phyloP scores from a whole-genome alignment of 2,888 invertebrate species.

The Carterocephalus palaemon region DNA sequence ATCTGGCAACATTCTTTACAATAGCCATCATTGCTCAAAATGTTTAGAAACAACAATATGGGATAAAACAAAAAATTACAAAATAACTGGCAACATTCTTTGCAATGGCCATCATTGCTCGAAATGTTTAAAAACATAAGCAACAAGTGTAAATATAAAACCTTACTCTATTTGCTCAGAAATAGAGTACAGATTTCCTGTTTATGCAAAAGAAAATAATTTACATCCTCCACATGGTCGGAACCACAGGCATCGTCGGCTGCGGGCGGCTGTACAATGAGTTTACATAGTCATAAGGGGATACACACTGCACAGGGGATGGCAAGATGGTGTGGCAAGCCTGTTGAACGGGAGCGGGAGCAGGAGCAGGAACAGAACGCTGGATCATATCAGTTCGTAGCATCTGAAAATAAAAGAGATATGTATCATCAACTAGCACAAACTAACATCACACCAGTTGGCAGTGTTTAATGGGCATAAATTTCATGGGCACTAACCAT shows the following conservation, averaged over 20 bases:
- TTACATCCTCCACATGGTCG: constrained; percentile 49
- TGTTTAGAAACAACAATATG: too few relatives aligned
- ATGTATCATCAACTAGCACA: too few relatives aligned
- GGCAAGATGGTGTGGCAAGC: constrained; percentile 37
- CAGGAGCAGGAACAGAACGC: constrained; percentile 37
- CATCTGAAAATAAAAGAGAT: constrained; percentile 46
- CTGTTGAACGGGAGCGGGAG: constrained; percentile 37
- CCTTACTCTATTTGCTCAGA: constrained; percentile 33
- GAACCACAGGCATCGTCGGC: constrained; percentile 42
- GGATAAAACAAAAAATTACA: too few relatives aligned
- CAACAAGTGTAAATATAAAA: constrained; percentile 26
- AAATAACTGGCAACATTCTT: too few relatives aligned
- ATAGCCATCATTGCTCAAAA: constrained; percentile 33
- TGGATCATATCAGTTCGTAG: constrained; percentile 48
- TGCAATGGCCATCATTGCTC: constrained; percentile 35
- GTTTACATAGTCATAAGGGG: constrained; percentile 48
- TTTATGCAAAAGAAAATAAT: constrained; percentile 13
- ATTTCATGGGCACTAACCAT: too few relatives aligned
- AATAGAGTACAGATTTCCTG: constrained; percentile 31
- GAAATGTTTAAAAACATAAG: too few relatives aligned
- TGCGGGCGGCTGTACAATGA: constrained; percentile 42
- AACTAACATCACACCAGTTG: too few relatives aligned
- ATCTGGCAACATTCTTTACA: constrained; percentile 31
- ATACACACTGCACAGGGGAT: constrained; percentile 41
- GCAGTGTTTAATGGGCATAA: too few relatives aligned